phyloP scores from a whole-genome alignment of 1,140 invertebrate species.

The Apis dorsata region DNA sequence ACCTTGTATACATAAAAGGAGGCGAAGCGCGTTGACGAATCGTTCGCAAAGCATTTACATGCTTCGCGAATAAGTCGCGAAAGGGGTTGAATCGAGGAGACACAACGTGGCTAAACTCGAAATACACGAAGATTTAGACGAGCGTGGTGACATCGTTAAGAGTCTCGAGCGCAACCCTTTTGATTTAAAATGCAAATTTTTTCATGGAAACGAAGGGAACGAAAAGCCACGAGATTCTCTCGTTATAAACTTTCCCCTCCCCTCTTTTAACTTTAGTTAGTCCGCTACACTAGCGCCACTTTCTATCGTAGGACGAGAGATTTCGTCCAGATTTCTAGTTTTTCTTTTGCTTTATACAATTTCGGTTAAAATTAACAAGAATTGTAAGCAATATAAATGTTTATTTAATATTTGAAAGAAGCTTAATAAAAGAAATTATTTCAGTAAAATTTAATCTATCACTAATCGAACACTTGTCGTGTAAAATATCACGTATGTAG shows the following conservation, averaged over 20 bases:
- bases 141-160: neutral
- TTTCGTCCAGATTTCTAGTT: too few relatives aligned
- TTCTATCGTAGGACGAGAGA: too few relatives aligned
- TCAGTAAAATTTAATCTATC: too few relatives aligned
- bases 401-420: too few relatives aligned
- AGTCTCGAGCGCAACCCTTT: slow-evolving; percentile 29
- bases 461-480: too few relatives aligned
- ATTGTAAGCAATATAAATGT: too few relatives aligned
- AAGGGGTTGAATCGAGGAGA: neutral
- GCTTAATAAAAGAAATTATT: too few relatives aligned
- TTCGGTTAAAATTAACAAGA: too few relatives aligned
- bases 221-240: neutral
- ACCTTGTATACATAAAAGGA: neutral
- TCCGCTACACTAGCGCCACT: too few relatives aligned
- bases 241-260: neutral
- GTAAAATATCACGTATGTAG: too few relatives aligned
- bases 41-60: too few relatives aligned
- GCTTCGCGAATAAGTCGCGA: neutral
- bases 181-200: slow-evolving; percentile 48
- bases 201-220: neutral
- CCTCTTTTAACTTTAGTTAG: neutral
- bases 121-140: neutral
- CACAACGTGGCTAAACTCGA: neutral
- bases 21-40: neutral
- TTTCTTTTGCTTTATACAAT: too few relatives aligned